phyloP scores from a whole-genome alignment of 2,113 vertebrate species.

The Vidua chalybeata region DNA sequence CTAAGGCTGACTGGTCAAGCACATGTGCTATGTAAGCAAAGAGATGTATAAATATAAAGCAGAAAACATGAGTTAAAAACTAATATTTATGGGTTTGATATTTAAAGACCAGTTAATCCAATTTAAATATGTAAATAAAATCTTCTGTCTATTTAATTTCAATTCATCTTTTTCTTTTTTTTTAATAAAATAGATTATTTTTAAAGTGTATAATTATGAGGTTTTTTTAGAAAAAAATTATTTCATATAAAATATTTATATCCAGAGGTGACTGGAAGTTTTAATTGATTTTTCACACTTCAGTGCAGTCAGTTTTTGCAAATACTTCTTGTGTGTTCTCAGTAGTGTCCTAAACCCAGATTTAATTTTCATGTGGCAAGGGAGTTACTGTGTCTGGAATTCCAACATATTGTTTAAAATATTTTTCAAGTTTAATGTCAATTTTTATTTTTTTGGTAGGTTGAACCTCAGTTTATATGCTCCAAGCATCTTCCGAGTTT shows the following conservation, averaged over 20 bases:
- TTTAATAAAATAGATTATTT: neutral
- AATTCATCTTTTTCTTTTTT: neutral
- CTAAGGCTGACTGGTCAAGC: neutral
- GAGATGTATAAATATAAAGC: neutral
- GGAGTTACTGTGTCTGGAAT: constrained; percentile 17
- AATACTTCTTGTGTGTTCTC: neutral
- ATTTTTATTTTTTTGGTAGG: neutral
- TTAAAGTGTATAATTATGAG: neutral
- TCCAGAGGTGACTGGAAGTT: neutral
- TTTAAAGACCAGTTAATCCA: neutral
- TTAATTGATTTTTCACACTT: constrained; percentile 66
- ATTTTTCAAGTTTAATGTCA: neutral
- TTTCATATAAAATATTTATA: constrained; percentile 2
- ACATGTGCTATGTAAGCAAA: neutral
- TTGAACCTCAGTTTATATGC: neutral
- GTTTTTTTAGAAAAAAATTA: neutral
- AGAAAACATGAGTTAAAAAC: neutral
- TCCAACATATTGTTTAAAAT: neutral
- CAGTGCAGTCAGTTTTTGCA: neutral
- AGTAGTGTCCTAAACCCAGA: constrained; percentile 5
- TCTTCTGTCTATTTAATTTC: neutral
- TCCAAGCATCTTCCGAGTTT: neutral
- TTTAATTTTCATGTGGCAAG: constrained; percentile 39
- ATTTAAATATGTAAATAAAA: neutral
- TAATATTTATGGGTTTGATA: neutral